These are phyloP conservation scores for Poeciliopsis infans DNA, from an alignment of 2,797 vertebrate genomes.

Conservation along the genomic window DNA sequence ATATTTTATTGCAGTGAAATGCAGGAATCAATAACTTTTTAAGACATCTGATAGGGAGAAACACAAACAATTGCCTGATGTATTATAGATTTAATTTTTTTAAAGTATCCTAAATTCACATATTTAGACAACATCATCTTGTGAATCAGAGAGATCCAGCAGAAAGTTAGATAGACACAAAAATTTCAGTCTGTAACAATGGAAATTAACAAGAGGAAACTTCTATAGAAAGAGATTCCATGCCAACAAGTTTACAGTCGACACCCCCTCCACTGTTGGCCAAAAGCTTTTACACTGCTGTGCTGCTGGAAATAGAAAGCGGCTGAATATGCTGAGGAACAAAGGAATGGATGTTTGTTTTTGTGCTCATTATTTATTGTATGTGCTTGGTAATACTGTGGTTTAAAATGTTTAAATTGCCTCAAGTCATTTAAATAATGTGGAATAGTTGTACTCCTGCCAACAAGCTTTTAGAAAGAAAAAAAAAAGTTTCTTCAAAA, in stretches of 20 bases:
- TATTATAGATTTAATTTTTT: neutral
- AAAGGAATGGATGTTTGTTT: constrained; percentile 43
- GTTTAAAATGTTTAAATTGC: constrained; percentile 44
- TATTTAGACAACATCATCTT: neutral
- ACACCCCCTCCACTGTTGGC: constrained; percentile 51
- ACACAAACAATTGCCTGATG: neutral
- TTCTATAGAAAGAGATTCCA: constrained; percentile 48
- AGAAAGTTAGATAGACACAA: neutral
- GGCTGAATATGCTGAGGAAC: constrained; percentile 29
- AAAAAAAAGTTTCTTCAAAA: neutral
- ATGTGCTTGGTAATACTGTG: constrained; percentile 41
- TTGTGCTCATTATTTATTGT: constrained; percentile 35
- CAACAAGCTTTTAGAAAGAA: neutral
- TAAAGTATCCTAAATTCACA: neutral
- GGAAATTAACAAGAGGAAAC: neutral
- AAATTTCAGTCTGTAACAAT: neutral
- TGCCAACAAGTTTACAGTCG: constrained; percentile 38
- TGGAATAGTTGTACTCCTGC: constrained; percentile 13
- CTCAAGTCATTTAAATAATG: constrained; percentile 5
- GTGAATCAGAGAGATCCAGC: neutral
- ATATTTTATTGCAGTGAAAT: neutral
- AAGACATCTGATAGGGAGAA: neutral
- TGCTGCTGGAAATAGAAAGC: constrained; percentile 14
- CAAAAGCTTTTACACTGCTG: constrained; percentile 54
- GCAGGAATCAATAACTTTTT: neutral